Evolutionary conservation across 1,140 invertebrate species (phyloP).

Genomic region (Metopolophium dirhodum): DNA sequence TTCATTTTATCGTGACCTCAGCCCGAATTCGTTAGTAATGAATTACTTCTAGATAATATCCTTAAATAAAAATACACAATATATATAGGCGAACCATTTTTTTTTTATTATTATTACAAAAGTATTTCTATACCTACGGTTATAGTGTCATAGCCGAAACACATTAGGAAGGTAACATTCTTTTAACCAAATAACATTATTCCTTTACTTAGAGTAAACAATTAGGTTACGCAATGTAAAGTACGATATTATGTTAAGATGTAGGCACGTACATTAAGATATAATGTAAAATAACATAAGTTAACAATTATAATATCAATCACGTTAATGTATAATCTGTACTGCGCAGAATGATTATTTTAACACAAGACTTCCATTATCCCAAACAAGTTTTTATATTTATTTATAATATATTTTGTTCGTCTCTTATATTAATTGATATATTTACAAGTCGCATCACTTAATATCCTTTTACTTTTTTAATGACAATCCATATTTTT

Average conservation of each 20-base stretch:
- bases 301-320: neutral
- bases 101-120: neutral
- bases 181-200: neutral
- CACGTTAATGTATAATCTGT: neutral
- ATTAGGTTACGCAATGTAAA: neutral
- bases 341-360: neutral
- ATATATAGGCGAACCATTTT: neutral
- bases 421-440: neutral
- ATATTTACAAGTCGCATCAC: neutral
- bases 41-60: neutral
- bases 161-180: neutral
- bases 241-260: constrained; percentile 2
- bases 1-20: neutral
- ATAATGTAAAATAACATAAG: neutral
- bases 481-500: neutral
- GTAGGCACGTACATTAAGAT: neutral
- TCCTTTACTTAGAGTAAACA: neutral
- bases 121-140: neutral
- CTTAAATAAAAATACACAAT: neutral
- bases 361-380: neutral
- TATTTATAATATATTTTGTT: neutral
- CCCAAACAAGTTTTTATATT: neutral
- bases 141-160: neutral
- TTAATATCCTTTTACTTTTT: neutral
- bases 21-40: neutral